phyloP scores from a whole-genome alignment of 2,888 invertebrate species.

The Caenorhabditis auriculariae region DNA sequence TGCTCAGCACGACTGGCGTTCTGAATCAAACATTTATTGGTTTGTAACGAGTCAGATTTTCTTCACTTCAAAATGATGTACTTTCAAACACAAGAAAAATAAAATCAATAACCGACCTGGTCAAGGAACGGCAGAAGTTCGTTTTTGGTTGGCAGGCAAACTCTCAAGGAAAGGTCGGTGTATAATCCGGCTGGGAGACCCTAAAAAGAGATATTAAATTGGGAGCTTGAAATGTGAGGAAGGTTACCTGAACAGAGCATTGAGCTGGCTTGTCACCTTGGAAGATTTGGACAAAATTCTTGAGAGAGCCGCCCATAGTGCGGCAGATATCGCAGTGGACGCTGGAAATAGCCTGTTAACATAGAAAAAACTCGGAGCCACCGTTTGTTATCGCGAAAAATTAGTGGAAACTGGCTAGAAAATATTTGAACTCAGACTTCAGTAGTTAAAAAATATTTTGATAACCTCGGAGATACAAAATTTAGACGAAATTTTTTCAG shows the following conservation, averaged over 20 bases:
- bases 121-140: slow-evolving; percentile 62
- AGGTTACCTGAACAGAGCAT: slow-evolving; percentile 47
- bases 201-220: slow-evolving; percentile 13
- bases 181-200: slow-evolving; percentile 57
- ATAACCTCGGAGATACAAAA: too few species aligned
- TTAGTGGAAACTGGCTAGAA: too few species aligned
- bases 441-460: too few species aligned
- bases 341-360: slow-evolving; percentile 8
- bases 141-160: slow-evolving; percentile 61
- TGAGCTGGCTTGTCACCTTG: slow-evolving; percentile 58
- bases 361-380: too few species aligned
- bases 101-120: slow-evolving; percentile 25
- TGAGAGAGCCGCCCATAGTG: slow-evolving; percentile 54
- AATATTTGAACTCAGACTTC: too few species aligned
- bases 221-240: too few species aligned
- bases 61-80: not conserved
- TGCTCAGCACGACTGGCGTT: slow-evolving; percentile 60
- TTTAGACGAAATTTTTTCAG: too few species aligned
- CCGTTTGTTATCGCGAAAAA: too few species aligned
- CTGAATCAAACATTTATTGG: slow-evolving; percentile 19
- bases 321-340: slow-evolving; percentile 62
- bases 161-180: slow-evolving; percentile 56
- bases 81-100: not conserved
- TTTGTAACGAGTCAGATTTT: slow-evolving; percentile 1
- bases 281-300: slow-evolving; percentile 62